A percentile compares a stretch with the other conserved stretches of the same genome.
phyloP scores from a whole-genome alignment of 2,797 vertebrate genomes.

The Scomberomorus guttatus region DNA sequence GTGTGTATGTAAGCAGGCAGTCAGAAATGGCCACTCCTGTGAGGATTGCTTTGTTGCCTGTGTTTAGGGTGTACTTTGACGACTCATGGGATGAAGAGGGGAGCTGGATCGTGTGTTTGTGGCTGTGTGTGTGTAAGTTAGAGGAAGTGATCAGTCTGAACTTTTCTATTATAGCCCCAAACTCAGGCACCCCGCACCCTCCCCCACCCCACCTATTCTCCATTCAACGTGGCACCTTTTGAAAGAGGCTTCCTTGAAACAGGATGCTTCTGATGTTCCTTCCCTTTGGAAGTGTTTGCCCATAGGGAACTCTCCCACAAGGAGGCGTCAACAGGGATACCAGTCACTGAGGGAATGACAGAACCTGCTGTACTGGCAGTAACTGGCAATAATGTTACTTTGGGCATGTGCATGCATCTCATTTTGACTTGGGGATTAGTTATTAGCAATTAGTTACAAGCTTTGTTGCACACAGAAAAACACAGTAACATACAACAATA shows the following conservation, averaged over 20 bases:
- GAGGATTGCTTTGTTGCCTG: constrained; percentile 81
- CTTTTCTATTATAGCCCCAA: constrained; percentile 30
- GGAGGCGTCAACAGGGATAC: constrained; percentile 54
- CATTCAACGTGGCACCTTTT: constrained; percentile 40
- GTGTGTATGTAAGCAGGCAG: constrained; percentile 42
- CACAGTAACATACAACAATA: no score
- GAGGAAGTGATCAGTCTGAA: constrained; percentile 16
- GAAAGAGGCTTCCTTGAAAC: constrained; percentile 48
- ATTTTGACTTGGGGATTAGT: constrained; percentile 18
- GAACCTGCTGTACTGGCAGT: constrained; percentile 31
- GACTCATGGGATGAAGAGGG: constrained; percentile 60
- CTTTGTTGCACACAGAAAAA: no score
- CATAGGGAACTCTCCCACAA: constrained; percentile 61
- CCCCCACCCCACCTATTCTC: constrained; percentile 23
- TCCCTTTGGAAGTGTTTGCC: constrained; percentile 62
- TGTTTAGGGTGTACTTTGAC: constrained; percentile 74
- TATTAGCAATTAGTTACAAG: no score
- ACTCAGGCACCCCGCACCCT: not conserved
- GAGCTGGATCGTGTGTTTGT: constrained; percentile 35
- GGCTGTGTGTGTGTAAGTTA: not conserved
- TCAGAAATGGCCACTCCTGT: constrained; percentile 67
- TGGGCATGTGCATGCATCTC: constrained; percentile 34
- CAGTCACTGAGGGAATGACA: constrained; percentile 59
- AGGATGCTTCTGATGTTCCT: constrained; percentile 43
- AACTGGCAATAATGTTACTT: constrained; percentile 56